Base-by-base conservation (phyloP, 1,140 invertebrate genomes). In the Dendroctonus ponderosae region DNA sequence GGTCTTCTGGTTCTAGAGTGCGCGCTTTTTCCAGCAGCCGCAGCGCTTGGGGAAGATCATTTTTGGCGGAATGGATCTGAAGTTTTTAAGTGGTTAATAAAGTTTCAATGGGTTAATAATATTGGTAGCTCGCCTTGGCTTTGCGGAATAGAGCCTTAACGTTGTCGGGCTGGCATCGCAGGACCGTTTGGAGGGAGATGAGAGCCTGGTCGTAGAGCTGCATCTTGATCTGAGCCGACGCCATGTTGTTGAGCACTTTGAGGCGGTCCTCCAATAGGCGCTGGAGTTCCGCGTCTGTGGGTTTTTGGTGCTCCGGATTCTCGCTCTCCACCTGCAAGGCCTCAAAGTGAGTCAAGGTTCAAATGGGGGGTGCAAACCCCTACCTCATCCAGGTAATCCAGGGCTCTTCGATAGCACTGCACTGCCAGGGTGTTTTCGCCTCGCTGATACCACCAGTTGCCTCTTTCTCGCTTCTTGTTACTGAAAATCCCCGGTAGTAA, bases 121-220 rank as follows among this genome's bases (percentile, higher is more conserved):
- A 41, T 26, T 50, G 39, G 9, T 41, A 14, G 41, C 43, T 67
- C 73, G 83, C 81, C 64, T 89, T 90, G 76, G 90, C 91, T 84
- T 95, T 94, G 71, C 93, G 86, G 78, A 89, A 96, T 6, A 96
- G 77, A 5, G 94, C 93, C 81, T 96, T 97, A 0, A 92, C 86
- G 82, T 97, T 96, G 64, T 88, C 80, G 9, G 93, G 92, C 76
- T 96, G 90, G 77, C 89, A 89, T 62, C 83, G 82, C 7, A 96
- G 77, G 0, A 96, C 93, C 77, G 86, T 83, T 48, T 92, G 88
- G 26, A 95, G 86, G 37, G 91, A 93, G 74, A 85, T 83, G 5
- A 93, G 80, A 11, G 93, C 93, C 38, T 88, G 86, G 72, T 94
- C 91, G 75, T 86, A 94, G 0, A 90, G 89, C 68, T 89, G 85